These are phyloP conservation scores for Channa striata DNA, from an alignment of 2,797 vertebrate genomes.

Conservation along the genomic window DNA sequence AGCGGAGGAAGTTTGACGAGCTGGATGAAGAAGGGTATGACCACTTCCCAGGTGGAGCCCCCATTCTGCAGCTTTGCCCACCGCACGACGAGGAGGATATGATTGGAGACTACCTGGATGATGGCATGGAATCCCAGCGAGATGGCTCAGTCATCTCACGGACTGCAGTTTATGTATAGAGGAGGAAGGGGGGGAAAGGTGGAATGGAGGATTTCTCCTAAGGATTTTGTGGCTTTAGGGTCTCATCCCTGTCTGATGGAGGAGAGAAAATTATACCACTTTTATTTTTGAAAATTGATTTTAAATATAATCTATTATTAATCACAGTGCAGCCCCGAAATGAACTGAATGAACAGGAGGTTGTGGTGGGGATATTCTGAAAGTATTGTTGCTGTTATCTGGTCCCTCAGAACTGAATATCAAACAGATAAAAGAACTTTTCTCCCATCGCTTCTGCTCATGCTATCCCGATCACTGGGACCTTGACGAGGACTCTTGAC, in stretches of 20 bases:
- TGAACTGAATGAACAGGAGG: conserved; percentile 45
- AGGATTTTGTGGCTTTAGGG: conserved; percentile 63
- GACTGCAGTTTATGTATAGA: conserved; percentile 91
- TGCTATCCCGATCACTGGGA: conserved; percentile 60
- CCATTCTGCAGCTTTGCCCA: conserved; percentile 86
- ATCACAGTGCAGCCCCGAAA: conserved; percentile 65
- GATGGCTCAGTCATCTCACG: conserved; percentile 94
- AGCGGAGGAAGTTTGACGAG: conserved; percentile 87
- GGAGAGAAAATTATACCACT: conserved; percentile 67
- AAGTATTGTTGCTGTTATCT: conserved; percentile 31
- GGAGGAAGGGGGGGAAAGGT: conserved; percentile 30
- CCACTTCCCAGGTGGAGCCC: conserved; percentile 81
- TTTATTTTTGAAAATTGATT: conserved; percentile 78
- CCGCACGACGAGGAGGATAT: conserved; percentile 72
- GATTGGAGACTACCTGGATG: conserved; percentile 80
- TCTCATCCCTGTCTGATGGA: conserved; percentile 44
- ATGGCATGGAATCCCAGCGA: conserved; percentile 93
- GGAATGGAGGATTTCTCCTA: conserved; percentile 52
- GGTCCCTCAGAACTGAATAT: conserved; percentile 56
- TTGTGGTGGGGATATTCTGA: conserved; percentile 39
- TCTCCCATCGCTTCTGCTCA: conserved; percentile 58
- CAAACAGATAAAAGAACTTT: conserved; percentile 56
- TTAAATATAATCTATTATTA: conserved; percentile 69
- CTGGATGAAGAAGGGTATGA: conserved; percentile 87
- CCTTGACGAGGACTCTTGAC: conserved; percentile 64